Base-by-base conservation (phyloP, 2,113 vertebrate genomes). In the Ageneiosus marmoratus region DNA sequence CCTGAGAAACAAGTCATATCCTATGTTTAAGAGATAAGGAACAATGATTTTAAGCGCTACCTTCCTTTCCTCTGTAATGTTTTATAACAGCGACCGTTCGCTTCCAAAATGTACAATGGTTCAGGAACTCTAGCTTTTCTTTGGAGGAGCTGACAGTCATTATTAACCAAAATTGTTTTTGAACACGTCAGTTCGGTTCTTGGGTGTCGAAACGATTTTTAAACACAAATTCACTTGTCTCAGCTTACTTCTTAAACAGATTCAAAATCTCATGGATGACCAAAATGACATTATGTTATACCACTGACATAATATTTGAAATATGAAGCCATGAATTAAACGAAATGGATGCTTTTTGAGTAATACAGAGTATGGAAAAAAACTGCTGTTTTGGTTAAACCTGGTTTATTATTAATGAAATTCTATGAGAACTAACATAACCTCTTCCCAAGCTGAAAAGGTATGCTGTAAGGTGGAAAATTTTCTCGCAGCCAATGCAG, bases 91-190 rank as follows among this genome's bases (percentile, higher is more conserved):
- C 18, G 18, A 37, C 12, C 12, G 29, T 18, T 37, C 63, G 3
- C 32, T 22, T 67, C 32, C 63, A 37, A 67, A 34, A 65, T 41
- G 37, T 24, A 69, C 34, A 69, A n/a, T n/a, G 37, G 6, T 70
- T 70, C 37, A 44, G 37, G 37, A 70, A 24, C 4, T 41, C 10
- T 41, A 11, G 37, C 24, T 44, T 44, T n/a, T 13, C 11, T 44
- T 70, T 44, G 67, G 67, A 70, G 24, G 67, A 44, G 37, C 67
- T 70, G 67, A 70, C 41, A 44, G 11, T 41, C 62, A 34, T 65
- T 34, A 34, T 65, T 69, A 37, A 10, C 15, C 0, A 65, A 37
- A 32, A 13, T 32, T 65, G 62, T 34, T 6, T 65, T 67, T 32
- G 60, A 32, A 7, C 6, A 10, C 3, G 4, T 63, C 29, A 63